Evolutionary conservation across 2,797 vertebrate genomes (phyloP).

Genomic region (Pachyuromys duprasi): DNA sequence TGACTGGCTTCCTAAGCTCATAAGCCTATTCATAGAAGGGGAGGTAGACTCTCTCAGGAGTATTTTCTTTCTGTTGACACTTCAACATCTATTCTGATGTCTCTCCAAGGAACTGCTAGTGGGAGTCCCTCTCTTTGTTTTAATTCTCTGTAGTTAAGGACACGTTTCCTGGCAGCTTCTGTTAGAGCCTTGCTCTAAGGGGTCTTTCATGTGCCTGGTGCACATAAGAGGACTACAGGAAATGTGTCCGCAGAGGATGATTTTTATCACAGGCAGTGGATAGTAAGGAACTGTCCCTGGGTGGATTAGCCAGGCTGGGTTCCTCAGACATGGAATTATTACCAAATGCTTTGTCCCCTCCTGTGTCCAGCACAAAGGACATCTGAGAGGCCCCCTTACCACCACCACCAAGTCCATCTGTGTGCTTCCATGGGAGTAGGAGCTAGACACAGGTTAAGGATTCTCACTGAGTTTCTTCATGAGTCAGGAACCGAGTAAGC

Average conservation of each 20-base stretch:
- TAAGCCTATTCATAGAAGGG: conserved; percentile 55
- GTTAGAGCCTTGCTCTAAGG: not conserved
- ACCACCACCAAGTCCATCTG: not conserved
- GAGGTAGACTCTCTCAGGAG: conserved; percentile 51
- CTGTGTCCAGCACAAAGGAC: not conserved
- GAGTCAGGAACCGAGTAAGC: not conserved
- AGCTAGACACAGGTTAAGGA: not conserved
- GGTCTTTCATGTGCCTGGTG: not conserved
- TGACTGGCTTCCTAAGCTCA: conserved; percentile 61
- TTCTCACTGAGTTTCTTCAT: not conserved
- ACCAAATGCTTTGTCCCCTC: not conserved
- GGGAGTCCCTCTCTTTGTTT: not conserved
- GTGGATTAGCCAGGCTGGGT: not conserved
- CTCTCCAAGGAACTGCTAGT: conserved; percentile 4
- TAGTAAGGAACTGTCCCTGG: not conserved
- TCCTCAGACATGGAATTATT: not conserved
- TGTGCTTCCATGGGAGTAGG: not conserved
- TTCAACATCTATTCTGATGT: conserved; percentile 58
- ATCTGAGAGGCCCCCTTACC: not conserved
- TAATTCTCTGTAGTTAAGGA: conserved; percentile 43
- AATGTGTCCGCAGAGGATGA: not conserved
- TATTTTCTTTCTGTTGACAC: conserved; percentile 67
- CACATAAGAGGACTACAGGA: not conserved
- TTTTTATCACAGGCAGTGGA: conserved; percentile 15
- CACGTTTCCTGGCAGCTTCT: conserved; percentile 16